phyloP scores from a whole-genome alignment of 2,888 invertebrate genomes.

The Bombylius major region DNA sequence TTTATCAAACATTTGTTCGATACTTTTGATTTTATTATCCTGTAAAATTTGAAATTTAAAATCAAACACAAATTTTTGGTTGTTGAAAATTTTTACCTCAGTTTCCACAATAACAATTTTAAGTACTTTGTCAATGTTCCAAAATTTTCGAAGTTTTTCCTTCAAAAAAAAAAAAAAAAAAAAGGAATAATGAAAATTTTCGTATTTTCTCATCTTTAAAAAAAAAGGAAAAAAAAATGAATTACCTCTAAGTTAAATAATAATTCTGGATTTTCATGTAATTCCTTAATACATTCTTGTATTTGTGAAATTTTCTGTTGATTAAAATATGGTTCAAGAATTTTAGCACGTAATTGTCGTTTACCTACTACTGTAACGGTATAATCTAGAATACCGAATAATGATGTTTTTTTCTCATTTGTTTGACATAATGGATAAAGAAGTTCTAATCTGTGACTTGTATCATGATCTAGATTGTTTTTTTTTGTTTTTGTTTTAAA shows the following conservation, averaged over 20 bases:
- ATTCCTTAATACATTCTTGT: slow-evolving; percentile 62
- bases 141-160: slow-evolving; percentile 52
- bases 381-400: slow-evolving; percentile 54
- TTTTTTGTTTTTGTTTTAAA: not conserved
- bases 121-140: slow-evolving; percentile 64
- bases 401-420: slow-evolving; percentile 37
- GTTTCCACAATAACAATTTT: not conserved
- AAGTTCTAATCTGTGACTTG: slow-evolving; percentile 63
- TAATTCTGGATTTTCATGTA: slow-evolving; percentile 55
- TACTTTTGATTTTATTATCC: slow-evolving; percentile 28
- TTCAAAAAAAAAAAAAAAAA: slow-evolving; percentile 23
- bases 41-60: not conserved
- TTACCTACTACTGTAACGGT: slow-evolving; percentile 63
- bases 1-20: slow-evolving; percentile 68
- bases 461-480: slow-evolving; percentile 55
- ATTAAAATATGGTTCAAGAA: slow-evolving; percentile 67
- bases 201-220: slow-evolving; percentile 30
- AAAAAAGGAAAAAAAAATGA: not conserved
- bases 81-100: not conserved
- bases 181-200: not conserved
- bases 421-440: slow-evolving; percentile 44
- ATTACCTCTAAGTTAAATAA: slow-evolving; percentile 50
- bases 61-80: not conserved
- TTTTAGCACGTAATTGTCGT: slow-evolving; percentile 62
- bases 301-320: slow-evolving; percentile 51